Percentiles rank a stretch among this genome's conserved stretches.
Evolutionary conservation across 1,140 invertebrate genomes (phyloP).

Genomic region (Pectinophora gossypiella): DNA sequence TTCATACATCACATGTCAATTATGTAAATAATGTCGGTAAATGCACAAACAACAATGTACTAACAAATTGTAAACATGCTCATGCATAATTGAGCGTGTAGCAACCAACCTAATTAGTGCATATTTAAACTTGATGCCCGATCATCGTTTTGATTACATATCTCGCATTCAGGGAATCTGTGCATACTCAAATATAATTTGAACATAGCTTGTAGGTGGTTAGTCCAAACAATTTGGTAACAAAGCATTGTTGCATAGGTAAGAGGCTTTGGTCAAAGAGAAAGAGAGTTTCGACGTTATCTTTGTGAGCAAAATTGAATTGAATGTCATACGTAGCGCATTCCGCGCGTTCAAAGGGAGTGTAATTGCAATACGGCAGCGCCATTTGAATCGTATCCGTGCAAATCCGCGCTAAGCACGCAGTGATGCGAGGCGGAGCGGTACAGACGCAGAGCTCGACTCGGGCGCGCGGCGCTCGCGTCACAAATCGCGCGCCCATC

Average conservation of each 20-base stretch:
- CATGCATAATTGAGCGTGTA: neutral
- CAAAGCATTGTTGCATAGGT: conserved; percentile 60
- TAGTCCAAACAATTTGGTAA: conserved; percentile 42
- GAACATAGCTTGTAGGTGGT: neutral
- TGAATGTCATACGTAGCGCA: conserved; percentile 68
- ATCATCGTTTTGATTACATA: neutral
- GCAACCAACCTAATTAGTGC: neutral
- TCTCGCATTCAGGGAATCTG: neutral
- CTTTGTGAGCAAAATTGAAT: conserved; percentile 68
- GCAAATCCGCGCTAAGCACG: conserved; percentile 54
- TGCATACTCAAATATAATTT: conserved; percentile 9
- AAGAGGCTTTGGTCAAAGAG: conserved; percentile 64
- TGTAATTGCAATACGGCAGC: conserved; percentile 66
- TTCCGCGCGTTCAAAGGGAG: conserved; percentile 65
- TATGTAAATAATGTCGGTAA: neutral
- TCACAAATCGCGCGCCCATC: conserved; percentile 54
- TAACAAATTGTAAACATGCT: neutral
- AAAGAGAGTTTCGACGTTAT: conserved; percentile 63
- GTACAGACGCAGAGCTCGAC: conserved; percentile 6
- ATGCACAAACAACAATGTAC: neutral
- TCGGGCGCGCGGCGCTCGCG: conserved; percentile 20
- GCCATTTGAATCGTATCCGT: conserved; percentile 70
- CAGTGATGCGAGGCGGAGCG: conserved; percentile 21
- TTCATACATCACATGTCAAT: neutral
- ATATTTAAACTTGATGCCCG: neutral